Base-by-base conservation (phyloP, 2,797 vertebrate genomes). In the Acrossocheilus fasciatus region DNA sequence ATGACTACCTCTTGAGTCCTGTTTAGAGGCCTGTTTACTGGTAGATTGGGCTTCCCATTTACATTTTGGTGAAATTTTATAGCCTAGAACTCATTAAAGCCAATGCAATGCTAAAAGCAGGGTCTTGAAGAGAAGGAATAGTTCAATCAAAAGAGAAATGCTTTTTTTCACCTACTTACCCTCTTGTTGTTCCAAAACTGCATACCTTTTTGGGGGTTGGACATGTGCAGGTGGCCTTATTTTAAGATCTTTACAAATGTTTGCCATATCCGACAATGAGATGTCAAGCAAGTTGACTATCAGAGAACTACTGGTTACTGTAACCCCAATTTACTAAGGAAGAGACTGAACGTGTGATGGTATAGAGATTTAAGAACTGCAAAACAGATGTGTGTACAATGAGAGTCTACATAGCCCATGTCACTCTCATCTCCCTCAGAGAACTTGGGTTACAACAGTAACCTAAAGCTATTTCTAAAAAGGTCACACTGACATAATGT, bases 381-480 rank as follows among this genome's bases (percentile, higher is more conserved):
- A 11, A n/a, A 4, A 39, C 20, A 59, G 52, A n/a, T 26, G 75
- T 26, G 34, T 15, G 34, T 77, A 5, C 57, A 59, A n/a, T 11
- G 57, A 59, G 23, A 59, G 23, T 4, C 23, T 59, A 9, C 34
- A 59, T 34, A 4, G 30, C 34, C 18, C 47, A 41, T 41, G 17
- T 23, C 47, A 0, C 50, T 39, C 73, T 50, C 43, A 52, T 50
- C 26, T 50, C 11, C 20, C 34, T 59, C 54, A 17, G 7, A 43
- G 54, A 78, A 62, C 54, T 18, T 17, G 76, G 57, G 36, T 43
- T 62, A 79, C 23, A 78, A 78, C 36, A 39, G 39, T 79, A 79
- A 62, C 77, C 39, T 26, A 18, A 62, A 64, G 39, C 17, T 18
- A 43, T 62, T 79, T 64, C 57, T 79, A 43, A 62, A 78, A 62